Evolutionary conservation across 2,113 vertebrate species (phyloP).

Genomic region (Caranx melampygus): DNA sequence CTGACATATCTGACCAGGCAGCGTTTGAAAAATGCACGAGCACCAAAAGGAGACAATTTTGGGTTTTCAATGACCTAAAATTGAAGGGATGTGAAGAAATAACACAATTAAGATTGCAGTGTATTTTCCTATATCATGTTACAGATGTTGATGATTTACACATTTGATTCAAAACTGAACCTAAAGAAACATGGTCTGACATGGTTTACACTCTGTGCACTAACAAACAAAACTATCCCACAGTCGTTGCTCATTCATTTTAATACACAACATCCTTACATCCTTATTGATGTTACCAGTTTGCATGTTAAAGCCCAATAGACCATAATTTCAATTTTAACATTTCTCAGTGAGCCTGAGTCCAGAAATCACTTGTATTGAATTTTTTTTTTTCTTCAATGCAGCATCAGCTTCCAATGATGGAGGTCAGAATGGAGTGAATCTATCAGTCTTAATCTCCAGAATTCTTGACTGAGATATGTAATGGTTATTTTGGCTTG

Average conservation of each 20-base stretch:
- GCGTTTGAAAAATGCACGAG: background rate
- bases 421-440: slow-evolving; percentile 14
- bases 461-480: slow-evolving; percentile 35
- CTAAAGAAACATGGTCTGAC: background rate
- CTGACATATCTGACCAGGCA: slow-evolving; percentile 28
- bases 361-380: slow-evolving; percentile 14
- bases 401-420: background rate
- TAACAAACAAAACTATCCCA: slow-evolving; percentile 52
- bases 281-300: slow-evolving; percentile 14
- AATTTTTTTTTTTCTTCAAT: background rate
- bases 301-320: slow-evolving; percentile 38
- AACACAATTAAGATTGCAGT: background rate
- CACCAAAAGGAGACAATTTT: slow-evolving; percentile 11
- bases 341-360: slow-evolving; percentile 36
- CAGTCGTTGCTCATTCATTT: slow-evolving; percentile 52
- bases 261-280: slow-evolving; percentile 55
- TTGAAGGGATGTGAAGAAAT: slow-evolving; percentile 18
- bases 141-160: slow-evolving; percentile 45
- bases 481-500: slow-evolving; percentile 39
- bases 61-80: slow-evolving; percentile 2
- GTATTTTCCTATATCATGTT: background rate
- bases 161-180: slow-evolving; percentile 37
- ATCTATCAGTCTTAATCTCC: slow-evolving; percentile 23
- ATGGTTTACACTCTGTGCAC: slow-evolving; percentile 62
- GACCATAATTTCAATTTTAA: slow-evolving; percentile 3